phyloP scores from a whole-genome alignment of 2,888 invertebrate genomes.

The Acleris cristana region DNA sequence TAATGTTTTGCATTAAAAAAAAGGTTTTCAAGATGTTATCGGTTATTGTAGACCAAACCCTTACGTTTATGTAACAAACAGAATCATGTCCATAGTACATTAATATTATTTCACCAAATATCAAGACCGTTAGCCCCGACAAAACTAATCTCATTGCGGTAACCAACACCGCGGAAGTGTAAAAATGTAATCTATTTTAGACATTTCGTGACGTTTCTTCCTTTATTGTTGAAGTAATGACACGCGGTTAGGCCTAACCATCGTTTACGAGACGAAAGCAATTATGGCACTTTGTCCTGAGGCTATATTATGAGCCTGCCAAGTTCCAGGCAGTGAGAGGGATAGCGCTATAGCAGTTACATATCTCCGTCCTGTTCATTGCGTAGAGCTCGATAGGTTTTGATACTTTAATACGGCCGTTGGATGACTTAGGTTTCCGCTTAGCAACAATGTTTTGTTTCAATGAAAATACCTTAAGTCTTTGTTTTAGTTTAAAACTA shows the following conservation, averaged over 20 bases:
- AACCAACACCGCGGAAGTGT: slow-evolving; percentile 68
- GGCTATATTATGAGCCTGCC: no score
- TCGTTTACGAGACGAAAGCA: slow-evolving; percentile 33
- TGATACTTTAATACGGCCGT: no score
- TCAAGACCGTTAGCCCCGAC: slow-evolving; percentile 38
- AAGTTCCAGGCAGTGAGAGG: no score
- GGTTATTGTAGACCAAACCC: no score
- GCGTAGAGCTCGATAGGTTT: no score
- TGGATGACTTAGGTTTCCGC: slow-evolving; percentile 28
- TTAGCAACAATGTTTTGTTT: slow-evolving; percentile 21
- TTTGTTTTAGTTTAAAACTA: background rate
- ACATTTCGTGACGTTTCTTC: slow-evolving; percentile 69
- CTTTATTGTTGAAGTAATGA: slow-evolving; percentile 54
- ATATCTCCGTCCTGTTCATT: no score
- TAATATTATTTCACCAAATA: background rate
- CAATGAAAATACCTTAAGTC: background rate
- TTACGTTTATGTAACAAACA: background rate
- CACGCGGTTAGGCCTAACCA: slow-evolving; percentile 35
- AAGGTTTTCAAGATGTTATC: no score
- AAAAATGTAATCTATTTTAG: slow-evolving; percentile 82
- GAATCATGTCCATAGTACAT: no score
- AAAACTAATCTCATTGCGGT: slow-evolving; percentile 68
- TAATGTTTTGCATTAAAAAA: no score
- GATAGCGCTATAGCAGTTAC: no score
- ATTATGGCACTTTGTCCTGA: slow-evolving; percentile 31